Evolutionary conservation across 2,888 invertebrate genomes (phyloP), one percentile per base, ranked within the genome.

Genomic region (Aporophyla nigra): DNA sequence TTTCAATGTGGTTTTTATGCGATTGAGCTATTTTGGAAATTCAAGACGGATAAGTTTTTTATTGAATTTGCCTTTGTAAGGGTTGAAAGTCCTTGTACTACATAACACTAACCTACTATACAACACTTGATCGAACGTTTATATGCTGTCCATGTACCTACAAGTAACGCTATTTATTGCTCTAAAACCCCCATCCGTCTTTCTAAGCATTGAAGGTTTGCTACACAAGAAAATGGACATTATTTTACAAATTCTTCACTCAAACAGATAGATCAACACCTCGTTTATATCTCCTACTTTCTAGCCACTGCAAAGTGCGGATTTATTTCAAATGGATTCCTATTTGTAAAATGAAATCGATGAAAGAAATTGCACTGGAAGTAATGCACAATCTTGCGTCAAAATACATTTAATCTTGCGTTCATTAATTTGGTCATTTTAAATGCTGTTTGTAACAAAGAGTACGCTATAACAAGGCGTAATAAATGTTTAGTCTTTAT

Each of bases 231-330:
- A 85, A 84, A 77, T 16, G 24, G 33, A 75, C 71, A 66, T 76
- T 68, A 63, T 76, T 74, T 74, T 63, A 74, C 69, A 59, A 77
- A 74, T 66, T 71, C 63, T 71, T 65, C 56, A 58, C 67, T 61
- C 56, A 21, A 65, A 70, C 53, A 85, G 53, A 67, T 74, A 72
- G 51, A 83, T 85, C 71, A 80, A 80, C 71, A 72, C 66, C 80
- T 65, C 68, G 74, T 62, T 68, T 71, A 66, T 56, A 70, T 69
- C 63, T 54, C 14, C 62, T 77, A 33, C 21, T 80, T 70, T 53
- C 54, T 62, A 40, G 27, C 56, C 75, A 58, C 53, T 66, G 70
- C 40, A 54, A 81, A 73, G 27, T 65, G 61, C 24, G 65, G 63
- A 81, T 83, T 83, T 78, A 67, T 81, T 68, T 63, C 43, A 65